Base-by-base conservation (phyloP, 2,888 invertebrate species). In the Nebria salina region DNA sequence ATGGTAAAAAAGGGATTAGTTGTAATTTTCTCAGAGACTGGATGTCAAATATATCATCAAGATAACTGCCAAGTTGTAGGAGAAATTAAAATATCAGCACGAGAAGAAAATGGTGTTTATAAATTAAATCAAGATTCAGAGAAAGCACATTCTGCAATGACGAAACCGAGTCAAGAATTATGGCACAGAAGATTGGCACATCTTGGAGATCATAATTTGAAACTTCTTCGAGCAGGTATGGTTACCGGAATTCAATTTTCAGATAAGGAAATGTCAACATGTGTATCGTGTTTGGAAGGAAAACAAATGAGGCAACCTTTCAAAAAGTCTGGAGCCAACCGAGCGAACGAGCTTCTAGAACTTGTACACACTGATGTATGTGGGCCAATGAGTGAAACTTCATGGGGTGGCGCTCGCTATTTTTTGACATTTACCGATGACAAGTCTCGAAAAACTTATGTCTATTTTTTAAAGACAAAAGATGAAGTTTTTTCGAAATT, bases 281-380 rank as follows among this genome's bases (percentile, higher is more conserved):
- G 74, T 1, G 74, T 43, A 41, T n/a, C n/a, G 5, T 75, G 75
- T 6, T 3, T 75, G 26, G 25, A 54, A 15, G 75, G 75, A 5
- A 75, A 9, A 42, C 75, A 75, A 75, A 43, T 54, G n/a, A 13
- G 75, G 15, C 5, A 13, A 20, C 43, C 75, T 8, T 75, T 42
- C 13, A 34, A 34, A 2, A 54, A n/a, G 7, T n/a, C 11, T 26
- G 54, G 54, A 64, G 75, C 13, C 5, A 42, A 42, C 26, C 42
- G 66, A 75, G 41, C 72, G 66, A 82, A 65, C 26, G 68, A 74
- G 78, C 76, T 84, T 34, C 82, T 83, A n/a, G 83, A 84, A 65
- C 74, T 84, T 13, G 74, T 84, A 25, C 83, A 83, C 70, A 83
- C 83, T 68, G 85, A 85, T 82, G 83, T 85, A 7, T 84, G 84